Evolutionary conservation across 2,797 vertebrate species (phyloP).

Genomic region (Fringilla coelebs): DNA sequence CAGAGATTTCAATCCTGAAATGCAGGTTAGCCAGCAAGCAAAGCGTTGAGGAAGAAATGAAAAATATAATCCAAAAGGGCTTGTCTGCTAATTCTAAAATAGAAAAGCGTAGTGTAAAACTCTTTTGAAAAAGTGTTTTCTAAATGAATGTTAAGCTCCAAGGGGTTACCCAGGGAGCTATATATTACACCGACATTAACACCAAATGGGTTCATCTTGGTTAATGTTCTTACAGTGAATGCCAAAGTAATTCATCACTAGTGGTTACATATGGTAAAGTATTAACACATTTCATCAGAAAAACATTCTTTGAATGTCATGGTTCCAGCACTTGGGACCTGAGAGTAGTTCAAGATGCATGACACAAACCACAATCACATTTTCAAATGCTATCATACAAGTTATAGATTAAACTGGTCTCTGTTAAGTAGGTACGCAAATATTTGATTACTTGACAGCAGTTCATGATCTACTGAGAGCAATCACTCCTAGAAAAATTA

Average conservation of each 20-base stretch:
- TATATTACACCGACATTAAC: conserved; percentile 63
- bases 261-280: conserved; percentile 47
- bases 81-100: conserved; percentile 18
- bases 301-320: conserved; percentile 63
- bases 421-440: not conserved
- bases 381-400: conserved; percentile 17
- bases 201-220: conserved; percentile 64
- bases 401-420: not conserved
- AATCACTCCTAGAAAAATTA: not conserved
- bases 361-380: conserved; percentile 15
- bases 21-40: not conserved
- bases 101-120: not conserved
- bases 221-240: conserved; percentile 67
- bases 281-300: conserved; percentile 54
- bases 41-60: not conserved
- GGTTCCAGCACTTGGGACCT: not conserved
- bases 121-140: conserved; percentile 23
- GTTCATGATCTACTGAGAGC: not conserved
- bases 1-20: not conserved
- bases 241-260: conserved; percentile 62
- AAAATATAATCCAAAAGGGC: not conserved
- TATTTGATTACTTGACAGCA: not conserved
- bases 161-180: conserved; percentile 47
- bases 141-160: conserved; percentile 45
- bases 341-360: not conserved